A percentile compares a stretch with the other conserved stretches of the same genome.
These are phyloP conservation scores for Macquaria australasica DNA, from an alignment of 2,113 vertebrate genomes.

Conservation along the genomic window DNA sequence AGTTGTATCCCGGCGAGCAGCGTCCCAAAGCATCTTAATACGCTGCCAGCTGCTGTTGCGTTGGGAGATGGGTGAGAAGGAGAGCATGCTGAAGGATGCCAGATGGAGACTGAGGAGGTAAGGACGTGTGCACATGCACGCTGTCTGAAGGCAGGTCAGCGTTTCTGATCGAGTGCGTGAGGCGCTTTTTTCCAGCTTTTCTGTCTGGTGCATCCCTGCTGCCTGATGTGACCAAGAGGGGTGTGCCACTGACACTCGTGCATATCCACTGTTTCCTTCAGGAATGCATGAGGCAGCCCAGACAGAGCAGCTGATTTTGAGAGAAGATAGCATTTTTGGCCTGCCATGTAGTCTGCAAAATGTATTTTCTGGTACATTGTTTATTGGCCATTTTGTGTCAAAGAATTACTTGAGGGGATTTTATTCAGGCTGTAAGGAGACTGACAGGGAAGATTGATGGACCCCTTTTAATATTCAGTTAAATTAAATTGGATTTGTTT, in stretches of 20 bases:
- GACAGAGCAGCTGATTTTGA: not conserved
- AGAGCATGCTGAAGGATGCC: slow-evolving; percentile 68
- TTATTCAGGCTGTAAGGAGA: not conserved
- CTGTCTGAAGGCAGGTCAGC: not conserved
- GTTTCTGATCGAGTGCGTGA: slow-evolving; percentile 21
- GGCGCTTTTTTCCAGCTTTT: not conserved
- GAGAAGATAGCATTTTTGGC: not conserved
- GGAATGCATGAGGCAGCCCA: not conserved
- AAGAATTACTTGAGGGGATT: not conserved
- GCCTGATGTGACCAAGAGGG: slow-evolving; percentile 38
- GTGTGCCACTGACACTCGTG: slow-evolving; percentile 41
- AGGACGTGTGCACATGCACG: slow-evolving; percentile 23
- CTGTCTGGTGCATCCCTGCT: slow-evolving; percentile 59
- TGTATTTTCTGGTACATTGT: not conserved
- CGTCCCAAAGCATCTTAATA: slow-evolving; percentile 33
- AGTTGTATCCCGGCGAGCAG: slow-evolving; percentile 46
- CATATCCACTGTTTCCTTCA: not conserved
- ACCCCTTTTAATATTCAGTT: not conserved
- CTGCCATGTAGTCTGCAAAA: not conserved
- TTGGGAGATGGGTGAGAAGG: slow-evolving; percentile 63
- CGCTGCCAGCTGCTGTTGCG: slow-evolving; percentile 65
- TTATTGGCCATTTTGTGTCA: not conserved
- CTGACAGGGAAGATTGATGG: not conserved
- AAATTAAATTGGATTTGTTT: not conserved
- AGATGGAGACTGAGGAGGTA: slow-evolving; percentile 84